Percentiles rank a stretch among this genome's conserved stretches.
phyloP scores from a whole-genome alignment of 2,888 invertebrate genomes.

The Acanthosoma haemorrhoidale region DNA sequence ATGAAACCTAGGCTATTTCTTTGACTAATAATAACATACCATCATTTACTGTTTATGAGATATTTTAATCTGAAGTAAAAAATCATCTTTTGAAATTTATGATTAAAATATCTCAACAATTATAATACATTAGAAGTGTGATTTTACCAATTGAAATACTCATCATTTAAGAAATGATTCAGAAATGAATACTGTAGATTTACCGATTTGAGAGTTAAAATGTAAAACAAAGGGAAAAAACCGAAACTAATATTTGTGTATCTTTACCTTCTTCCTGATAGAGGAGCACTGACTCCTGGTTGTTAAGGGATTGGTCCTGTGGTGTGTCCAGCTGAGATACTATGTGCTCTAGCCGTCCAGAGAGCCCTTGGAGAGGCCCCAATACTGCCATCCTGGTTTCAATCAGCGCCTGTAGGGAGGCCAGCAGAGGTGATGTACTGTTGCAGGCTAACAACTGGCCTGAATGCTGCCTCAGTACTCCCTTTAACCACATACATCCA shows the following conservation, averaged over 20 bases:
- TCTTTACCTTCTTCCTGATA: slow-evolving; percentile 52
- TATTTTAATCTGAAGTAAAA: too few relatives aligned
- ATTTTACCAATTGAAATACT: too few relatives aligned
- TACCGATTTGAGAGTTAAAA: neutral
- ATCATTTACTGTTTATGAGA: too few relatives aligned
- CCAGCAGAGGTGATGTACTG: slow-evolving; percentile 53
- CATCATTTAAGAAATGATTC: too few relatives aligned
- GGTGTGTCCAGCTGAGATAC: slow-evolving; percentile 52
- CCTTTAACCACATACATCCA: slow-evolving; percentile 56
- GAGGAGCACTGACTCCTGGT: slow-evolving; percentile 49
- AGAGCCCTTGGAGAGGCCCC: slow-evolving; percentile 53
- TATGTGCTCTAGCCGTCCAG: slow-evolving; percentile 58
- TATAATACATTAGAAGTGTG: too few relatives aligned
- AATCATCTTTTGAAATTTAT: too few relatives aligned
- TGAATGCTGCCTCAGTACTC: slow-evolving; percentile 55
- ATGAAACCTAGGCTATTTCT: too few relatives aligned
- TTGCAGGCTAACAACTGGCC: slow-evolving; percentile 59
- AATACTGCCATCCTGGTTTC: slow-evolving; percentile 53
- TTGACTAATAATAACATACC: too few relatives aligned
- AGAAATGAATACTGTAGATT: too few relatives aligned
- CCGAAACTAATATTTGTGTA: too few relatives aligned
- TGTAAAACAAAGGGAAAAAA: neutral
- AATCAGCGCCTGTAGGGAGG: slow-evolving; percentile 54
- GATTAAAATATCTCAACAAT: too few relatives aligned
- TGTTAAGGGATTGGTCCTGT: slow-evolving; percentile 45